Evolutionary conservation across 2,888 invertebrate genomes (phyloP).

Genomic region (Argynnis bischoffii): DNA sequence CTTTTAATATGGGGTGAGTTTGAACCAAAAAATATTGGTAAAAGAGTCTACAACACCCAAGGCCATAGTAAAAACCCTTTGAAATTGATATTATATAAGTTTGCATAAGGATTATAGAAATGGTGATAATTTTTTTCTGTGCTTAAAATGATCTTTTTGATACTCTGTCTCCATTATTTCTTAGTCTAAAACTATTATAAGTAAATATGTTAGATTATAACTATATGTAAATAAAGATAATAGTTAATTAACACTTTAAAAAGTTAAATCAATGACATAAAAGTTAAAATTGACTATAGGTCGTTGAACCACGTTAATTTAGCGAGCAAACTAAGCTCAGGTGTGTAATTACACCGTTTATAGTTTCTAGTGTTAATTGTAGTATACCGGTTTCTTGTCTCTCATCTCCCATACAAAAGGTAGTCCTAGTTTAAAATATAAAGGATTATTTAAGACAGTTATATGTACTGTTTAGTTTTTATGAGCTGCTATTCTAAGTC

Average conservation of each 20-base stretch:
- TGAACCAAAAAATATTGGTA: constrained; percentile 20
- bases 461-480: too few relatives aligned
- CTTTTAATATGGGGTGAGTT: constrained; percentile 26
- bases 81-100: too few relatives aligned
- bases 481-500: too few relatives aligned
- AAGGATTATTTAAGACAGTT: not conserved
- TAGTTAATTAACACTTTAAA: not conserved
- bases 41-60: not conserved
- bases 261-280: not conserved
- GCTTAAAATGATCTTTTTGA: too few relatives aligned
- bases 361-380: constrained; percentile 40
- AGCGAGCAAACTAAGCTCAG: constrained; percentile 44
- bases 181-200: too few relatives aligned
- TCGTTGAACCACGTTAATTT: constrained; percentile 46
- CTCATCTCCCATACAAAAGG: constrained; percentile 24
- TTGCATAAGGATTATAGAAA: too few relatives aligned
- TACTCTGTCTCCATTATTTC: too few relatives aligned
- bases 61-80: too few relatives aligned
- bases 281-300: constrained; percentile 33
- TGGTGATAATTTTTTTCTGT: too few relatives aligned
- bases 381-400: constrained; percentile 36
- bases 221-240: too few relatives aligned
- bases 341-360: constrained; percentile 43
- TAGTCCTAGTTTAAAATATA: constrained; percentile 21
- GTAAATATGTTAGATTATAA: too few relatives aligned